Percentiles rank a stretch among this genome's conserved stretches.
These are phyloP conservation scores for Cataglyphis hispanica DNA, from an alignment of 1,140 invertebrate genomes.

Conservation along the genomic window DNA sequence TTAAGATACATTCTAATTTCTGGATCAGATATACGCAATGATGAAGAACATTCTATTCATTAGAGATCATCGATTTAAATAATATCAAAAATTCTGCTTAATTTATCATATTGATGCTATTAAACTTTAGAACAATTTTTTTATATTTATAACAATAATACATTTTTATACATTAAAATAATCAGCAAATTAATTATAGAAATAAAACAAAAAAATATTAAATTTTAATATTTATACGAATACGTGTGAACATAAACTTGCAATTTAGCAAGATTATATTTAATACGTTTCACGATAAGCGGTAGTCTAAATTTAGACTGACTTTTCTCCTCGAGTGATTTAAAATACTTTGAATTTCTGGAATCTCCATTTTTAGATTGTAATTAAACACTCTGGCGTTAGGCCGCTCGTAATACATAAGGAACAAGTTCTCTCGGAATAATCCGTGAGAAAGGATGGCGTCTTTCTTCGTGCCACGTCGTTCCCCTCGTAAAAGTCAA, in stretches of 20 bases:
- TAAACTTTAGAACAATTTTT: neutral
- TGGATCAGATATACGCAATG: no score
- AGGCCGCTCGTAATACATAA: slow-evolving; percentile 1
- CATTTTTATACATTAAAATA: neutral
- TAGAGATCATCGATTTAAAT: neutral
- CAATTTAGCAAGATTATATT: neutral
- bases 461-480: slow-evolving; percentile 17
- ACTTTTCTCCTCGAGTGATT: neutral
- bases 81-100: neutral
- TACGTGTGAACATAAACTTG: no score
- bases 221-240: neutral
- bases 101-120: neutral
- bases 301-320: neutral
- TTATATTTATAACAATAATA: neutral
- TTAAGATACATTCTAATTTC: no score
- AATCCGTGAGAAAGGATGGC: slow-evolving; percentile 33
- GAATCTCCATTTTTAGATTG: slow-evolving; percentile 9
- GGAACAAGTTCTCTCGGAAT: slow-evolving; percentile 25
- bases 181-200: neutral
- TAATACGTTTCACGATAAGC: neutral
- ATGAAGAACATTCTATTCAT: slow-evolving; percentile 22
- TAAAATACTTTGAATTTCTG: slow-evolving; percentile 3
- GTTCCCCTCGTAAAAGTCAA: slow-evolving; percentile 64
- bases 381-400: neutral
- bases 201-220: neutral